Evolutionary conservation across 2,888 invertebrate species (phyloP), one percentile per base, ranked within the genome.

Genomic region (Platerodrilus igneus): DNA sequence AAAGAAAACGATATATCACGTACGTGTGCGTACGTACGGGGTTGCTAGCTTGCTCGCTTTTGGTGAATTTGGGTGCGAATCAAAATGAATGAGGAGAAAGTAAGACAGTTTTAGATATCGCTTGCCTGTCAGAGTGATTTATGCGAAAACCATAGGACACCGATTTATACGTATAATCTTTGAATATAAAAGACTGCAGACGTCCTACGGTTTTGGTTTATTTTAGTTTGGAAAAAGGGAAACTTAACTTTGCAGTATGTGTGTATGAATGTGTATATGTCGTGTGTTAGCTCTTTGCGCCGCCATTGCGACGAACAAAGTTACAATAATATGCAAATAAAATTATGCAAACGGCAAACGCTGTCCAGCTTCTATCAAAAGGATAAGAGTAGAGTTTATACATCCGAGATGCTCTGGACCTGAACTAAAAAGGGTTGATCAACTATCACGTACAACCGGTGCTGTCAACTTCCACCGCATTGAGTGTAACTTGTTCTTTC

Each of bases 81-180:
- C 44, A 44, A 36, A 39, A 44, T 44, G 39, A 44, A 44, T 37
- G 44, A 35, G 38, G 60, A 57, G 56, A 60, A 60, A 60, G 51
- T 51, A 52, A 55, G 56, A 51, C 57, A 54, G 55, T 50, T 55
- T 57, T 59, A 57, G 62, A 63, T 63, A 62, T 61, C 59, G 60
- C 62, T n/a, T 63, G 64, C 62, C 64, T 58, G 60, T 63, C 64
- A 63, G 57, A 60, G 59, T 64, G 64, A 64, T 64, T 64, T 63
- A 64, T 64, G 64, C 59, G 61, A 59, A 63, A 61, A 59, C 62
- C 56, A 63, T 60, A 60, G 56, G 57, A 37, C 47, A 50, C 42
- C 47, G 50, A 50, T 50, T 47, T 47, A 41, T 40, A 47, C 47
- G 47, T 47, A 47, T 50, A 50, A 50, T 50, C 50, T 47, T 50